Evolutionary conservation across 2,113 vertebrate genomes (phyloP).

Genomic region (Puntigrus tetrazona): DNA sequence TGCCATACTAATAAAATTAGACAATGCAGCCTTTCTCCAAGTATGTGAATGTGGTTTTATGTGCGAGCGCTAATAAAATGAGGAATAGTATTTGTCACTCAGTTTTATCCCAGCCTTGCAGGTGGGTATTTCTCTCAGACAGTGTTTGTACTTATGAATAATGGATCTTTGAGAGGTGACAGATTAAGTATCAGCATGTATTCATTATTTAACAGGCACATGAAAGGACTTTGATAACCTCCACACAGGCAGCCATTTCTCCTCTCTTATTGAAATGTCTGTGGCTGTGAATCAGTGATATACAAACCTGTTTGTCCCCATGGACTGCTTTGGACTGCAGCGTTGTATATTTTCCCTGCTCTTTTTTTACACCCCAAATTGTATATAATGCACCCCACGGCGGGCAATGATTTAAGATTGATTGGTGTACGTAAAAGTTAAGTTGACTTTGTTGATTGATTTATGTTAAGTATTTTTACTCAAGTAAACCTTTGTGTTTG

Average conservation of each 20-base stretch:
- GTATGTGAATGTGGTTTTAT: slow-evolving; percentile 19
- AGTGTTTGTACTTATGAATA: slow-evolving; percentile 60
- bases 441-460: background rate
- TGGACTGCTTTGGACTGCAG: slow-evolving; percentile 8
- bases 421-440: background rate
- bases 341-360: slow-evolving; percentile 35
- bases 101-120: slow-evolving; percentile 43
- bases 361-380: background rate
- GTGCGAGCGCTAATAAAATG: slow-evolving; percentile 1
- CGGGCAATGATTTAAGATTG: slow-evolving; percentile 9
- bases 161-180: slow-evolving; percentile 55
- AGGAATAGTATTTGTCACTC: slow-evolving; percentile 26
- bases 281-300: slow-evolving; percentile 41
- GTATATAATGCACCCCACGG: background rate
- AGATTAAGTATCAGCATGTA: slow-evolving; percentile 58
- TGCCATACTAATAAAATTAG: slow-evolving; percentile 20
- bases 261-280: slow-evolving; percentile 42
- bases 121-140: slow-evolving; percentile 51
- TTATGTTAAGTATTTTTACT: background rate
- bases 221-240: slow-evolving; percentile 57
- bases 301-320: slow-evolving; percentile 33
- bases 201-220: slow-evolving; percentile 59
- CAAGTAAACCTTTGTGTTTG: background rate
- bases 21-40: background rate
- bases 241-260: slow-evolving; percentile 53